Base-by-base conservation (phyloP, 2,888 invertebrate genomes). In the Apotomis turbidana region DNA sequence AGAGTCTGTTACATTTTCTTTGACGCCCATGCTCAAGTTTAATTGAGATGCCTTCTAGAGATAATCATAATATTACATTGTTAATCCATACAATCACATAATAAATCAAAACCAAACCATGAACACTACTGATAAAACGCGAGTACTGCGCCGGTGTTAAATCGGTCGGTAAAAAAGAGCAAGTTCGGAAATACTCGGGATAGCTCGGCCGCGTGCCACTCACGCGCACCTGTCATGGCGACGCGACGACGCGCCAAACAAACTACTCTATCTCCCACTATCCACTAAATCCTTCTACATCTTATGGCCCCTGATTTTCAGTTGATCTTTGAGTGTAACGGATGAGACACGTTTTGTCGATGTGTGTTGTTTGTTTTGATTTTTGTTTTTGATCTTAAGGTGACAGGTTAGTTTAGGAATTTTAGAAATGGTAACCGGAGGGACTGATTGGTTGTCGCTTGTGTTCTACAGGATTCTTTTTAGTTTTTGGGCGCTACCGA, bases 81-180 rank as follows among this genome's bases (percentile, higher is more conserved):
- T 44, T 0, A 44, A 4, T 44, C 8, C 44, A 3, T 44, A 44
- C 44, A 44, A 44, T 44, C 0, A 6, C 8, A 3, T 8, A 8
- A 44, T 27, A 27, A 27, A 27, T 27, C 27, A 27, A 27, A 27
- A 27, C 2, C 27, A 27, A 27, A 27, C 27, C 27, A 27, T 27
- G 27, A 27, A 27, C 2, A 3, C 9, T 55, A 64, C 66, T 57
- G 46, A 8, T 36, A 4, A 9, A 78, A 77, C 75, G 75, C 76
- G 75, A 83, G 85, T 84, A 87, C 87, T 88, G 86, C 82, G 87
- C 81, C 80, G 79, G 81, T 79, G 87, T 83, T 86, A 84, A 85
- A 88, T 85, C 84, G 80, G 81, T 81, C 85, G 77, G 75, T 78
- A 83, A 85, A 85, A 86, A 85, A 85, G 78, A 82, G 79, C 72